Conservation (phyloP, 2,113 vertebrate genomes). For the Tetrao urogallus region DNA sequence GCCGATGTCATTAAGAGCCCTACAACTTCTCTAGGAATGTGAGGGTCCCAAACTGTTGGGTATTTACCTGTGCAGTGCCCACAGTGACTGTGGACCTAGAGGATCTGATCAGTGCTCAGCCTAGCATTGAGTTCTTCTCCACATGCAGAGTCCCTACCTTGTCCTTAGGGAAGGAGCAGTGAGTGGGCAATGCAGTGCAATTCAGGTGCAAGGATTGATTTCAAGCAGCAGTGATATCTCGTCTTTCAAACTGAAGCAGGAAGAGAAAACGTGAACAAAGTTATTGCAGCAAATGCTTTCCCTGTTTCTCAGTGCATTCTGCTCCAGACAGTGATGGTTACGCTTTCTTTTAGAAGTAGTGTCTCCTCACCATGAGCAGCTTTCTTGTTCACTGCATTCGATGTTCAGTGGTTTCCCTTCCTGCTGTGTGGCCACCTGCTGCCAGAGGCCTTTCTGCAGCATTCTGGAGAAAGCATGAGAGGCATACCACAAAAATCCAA, state of each 20-base stretch:
- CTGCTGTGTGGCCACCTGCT: rapidly evolving
- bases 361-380: rapidly evolving
- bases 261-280: neutral
- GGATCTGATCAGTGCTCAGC: neutral
- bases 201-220: neutral
- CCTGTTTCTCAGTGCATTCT: neutral
- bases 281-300: neutral
- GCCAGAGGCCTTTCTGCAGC: neutral
- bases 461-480: neutral
- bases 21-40: neutral
- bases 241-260: neutral
- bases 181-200: neutral
- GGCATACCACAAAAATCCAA: neutral
- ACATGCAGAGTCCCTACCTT: neutral
- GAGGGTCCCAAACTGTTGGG: neutral
- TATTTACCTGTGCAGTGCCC: neutral
- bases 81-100: neutral
- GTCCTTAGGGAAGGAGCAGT: neutral
- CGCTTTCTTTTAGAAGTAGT: rapidly evolving
- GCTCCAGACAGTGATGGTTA: neutral
- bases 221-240: neutral
- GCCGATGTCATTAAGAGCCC: rapidly evolving
- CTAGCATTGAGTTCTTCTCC: neutral
- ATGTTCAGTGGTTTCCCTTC: neutral
- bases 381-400: neutral